Evolutionary conservation across 2,797 vertebrate genomes (phyloP).

Genomic region (Pipistrellus pygmaeus): DNA sequence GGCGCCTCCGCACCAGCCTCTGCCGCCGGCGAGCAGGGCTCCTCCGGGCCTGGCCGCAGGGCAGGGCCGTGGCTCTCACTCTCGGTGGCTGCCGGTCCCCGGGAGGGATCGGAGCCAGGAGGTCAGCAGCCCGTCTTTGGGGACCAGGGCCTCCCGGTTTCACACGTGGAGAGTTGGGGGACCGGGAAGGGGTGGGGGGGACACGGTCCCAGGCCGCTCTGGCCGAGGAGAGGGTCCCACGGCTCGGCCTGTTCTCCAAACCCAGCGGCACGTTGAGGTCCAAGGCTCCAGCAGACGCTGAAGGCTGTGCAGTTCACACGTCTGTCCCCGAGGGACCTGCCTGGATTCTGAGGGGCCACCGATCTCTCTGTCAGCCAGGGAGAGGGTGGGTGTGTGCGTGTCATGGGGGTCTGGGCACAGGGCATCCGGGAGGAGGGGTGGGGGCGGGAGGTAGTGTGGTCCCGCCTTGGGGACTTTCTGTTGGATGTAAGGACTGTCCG

Average conservation of each 20-base stretch:
- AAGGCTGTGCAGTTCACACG: neutral
- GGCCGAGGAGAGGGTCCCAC: neutral
- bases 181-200: neutral
- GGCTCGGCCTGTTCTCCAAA: neutral
- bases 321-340: neutral
- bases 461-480: neutral
- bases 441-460: too few species aligned
- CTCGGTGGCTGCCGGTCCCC: neutral
- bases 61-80: accelerated
- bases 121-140: neutral
- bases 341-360: neutral
- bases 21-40: neutral
- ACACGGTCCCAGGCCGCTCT: neutral
- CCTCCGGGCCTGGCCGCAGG: neutral
- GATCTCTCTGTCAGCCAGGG: neutral
- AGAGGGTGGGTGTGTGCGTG: accelerated
- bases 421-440: accelerated
- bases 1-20: neutral
- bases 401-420: too few species aligned
- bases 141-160: neutral
- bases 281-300: neutral
- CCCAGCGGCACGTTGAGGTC: accelerated
- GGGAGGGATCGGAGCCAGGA: neutral
- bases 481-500: neutral
- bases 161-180: neutral